These are phyloP conservation scores for Vanacampus margaritifer DNA, from an alignment of 2,113 vertebrate species.

Conservation along the genomic window DNA sequence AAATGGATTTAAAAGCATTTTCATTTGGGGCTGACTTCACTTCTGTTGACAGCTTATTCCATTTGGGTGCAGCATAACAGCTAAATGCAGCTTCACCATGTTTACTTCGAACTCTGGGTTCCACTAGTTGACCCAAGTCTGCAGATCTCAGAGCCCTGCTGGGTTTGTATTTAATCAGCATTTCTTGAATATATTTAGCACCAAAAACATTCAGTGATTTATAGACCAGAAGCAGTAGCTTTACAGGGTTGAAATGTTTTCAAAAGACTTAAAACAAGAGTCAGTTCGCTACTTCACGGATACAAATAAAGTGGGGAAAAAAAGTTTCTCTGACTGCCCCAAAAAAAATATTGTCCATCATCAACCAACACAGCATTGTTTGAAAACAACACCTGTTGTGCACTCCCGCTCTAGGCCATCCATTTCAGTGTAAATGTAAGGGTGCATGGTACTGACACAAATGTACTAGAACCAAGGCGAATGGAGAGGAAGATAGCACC, in stretches of 20 bases:
- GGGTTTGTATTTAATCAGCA: too few species aligned
- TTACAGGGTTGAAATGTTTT: background rate
- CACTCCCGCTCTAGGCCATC: slow-evolving; percentile 41
- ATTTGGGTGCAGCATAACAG: too few species aligned
- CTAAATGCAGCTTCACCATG: too few species aligned
- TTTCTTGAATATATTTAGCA: too few species aligned
- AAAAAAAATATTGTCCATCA: slow-evolving; percentile 18
- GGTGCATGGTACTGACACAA: slow-evolving; percentile 26
- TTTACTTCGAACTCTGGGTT: too few species aligned
- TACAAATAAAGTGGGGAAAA: background rate
- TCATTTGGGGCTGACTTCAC: too few species aligned
- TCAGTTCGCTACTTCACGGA: slow-evolving; percentile 3
- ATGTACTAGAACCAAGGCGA: slow-evolving; percentile 14
- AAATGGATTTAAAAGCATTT: too few species aligned
- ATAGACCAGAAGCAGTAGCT: too few species aligned
- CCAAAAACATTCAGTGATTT: too few species aligned
- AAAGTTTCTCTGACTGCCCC: background rate
- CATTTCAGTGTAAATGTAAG: slow-evolving; percentile 54
- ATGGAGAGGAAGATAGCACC: slow-evolving; percentile 37
- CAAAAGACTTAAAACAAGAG: background rate
- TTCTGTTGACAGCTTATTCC: too few species aligned
- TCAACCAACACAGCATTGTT: slow-evolving; percentile 32
- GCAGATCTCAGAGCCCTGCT: too few species aligned
- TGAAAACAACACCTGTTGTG: slow-evolving; percentile 51
- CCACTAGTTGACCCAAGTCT: too few species aligned